Evolutionary conservation across 2,113 vertebrate species (phyloP), one percentile per base, ranked within the genome.

Genomic region (Empidonax traillii): DNA sequence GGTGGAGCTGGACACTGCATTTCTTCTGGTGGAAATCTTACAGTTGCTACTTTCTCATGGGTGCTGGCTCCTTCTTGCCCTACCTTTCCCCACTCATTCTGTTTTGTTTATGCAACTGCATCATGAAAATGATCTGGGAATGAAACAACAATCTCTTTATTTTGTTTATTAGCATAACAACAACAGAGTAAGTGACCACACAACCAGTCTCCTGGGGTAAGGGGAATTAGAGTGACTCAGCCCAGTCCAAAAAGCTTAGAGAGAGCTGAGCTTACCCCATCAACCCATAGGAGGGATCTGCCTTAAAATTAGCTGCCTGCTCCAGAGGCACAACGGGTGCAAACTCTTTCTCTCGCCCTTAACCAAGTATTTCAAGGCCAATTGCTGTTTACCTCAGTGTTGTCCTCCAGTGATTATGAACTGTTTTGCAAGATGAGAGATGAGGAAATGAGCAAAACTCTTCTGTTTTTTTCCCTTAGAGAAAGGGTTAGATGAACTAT

Each of bases 381-480:
- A 14, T 37, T 90, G 69, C 72, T 94, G 53, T 86, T 94, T 89
- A 53, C 12, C 51, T 88, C 85, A 63, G 80, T 30, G 9, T 33
- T 74, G 2, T 84, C 56, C 43, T 90, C 80, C 39, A 67, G 59
- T 62, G 72, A 44, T 77, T 59, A 25, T 39, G 66, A 92, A 78
- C 33, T 88, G 23, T 80, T 88, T 76, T 73, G 55, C 72, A 94
- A 92, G 73, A 88, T 52, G 33, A 35, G 92, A 86, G 55, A 62
- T 83, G 63, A 80, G 75, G 79, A 95, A 94, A 35, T 83, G 23
- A 92, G 21, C 80, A 86, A 92, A 94, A 83, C 31, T 10, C 18
- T 51, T 82, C 10, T 66, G 25, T 0, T 89, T 80, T 83, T 80
- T 61, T 33, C 10, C 30, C 25, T 69, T 73, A 52, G 41, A 61